phyloP scores from a whole-genome alignment of 35 echinoderm and acorn worm genomes.

The Heliocidaris erythrogramma region DNA sequence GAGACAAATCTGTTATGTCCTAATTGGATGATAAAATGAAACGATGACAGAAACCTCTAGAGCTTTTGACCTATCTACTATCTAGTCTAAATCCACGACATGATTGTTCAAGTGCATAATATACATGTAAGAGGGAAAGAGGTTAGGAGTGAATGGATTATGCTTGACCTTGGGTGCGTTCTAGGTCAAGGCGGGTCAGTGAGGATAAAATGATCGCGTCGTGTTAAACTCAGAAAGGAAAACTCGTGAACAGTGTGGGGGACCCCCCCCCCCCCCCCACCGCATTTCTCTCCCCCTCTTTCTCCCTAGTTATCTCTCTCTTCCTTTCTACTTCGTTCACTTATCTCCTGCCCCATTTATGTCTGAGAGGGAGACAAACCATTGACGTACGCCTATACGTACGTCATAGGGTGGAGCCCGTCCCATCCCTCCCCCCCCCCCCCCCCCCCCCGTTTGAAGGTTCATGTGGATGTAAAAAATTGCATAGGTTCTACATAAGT shows the following conservation, averaged over 20 bases:
- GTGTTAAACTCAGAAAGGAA: neutral
- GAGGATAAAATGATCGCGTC: neutral
- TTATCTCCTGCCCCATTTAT: neutral
- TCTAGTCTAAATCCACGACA: neutral
- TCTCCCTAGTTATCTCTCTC: neutral
- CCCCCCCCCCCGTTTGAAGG: too few species aligned
- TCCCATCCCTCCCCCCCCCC: too few species aligned
- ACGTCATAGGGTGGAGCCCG: too few species aligned
- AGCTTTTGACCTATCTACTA: neutral
- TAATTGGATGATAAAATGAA: neutral
- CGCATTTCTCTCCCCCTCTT: neutral
- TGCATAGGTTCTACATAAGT: too few species aligned
- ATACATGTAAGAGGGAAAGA: neutral
- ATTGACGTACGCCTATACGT: too few species aligned
- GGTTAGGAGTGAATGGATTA: neutral
- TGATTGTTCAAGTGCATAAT: neutral
- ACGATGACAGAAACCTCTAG: neutral
- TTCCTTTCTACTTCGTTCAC: neutral
- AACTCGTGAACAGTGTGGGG: neutral
- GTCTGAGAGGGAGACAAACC: too few species aligned
- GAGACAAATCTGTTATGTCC: neutral
- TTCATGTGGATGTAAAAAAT: too few species aligned
- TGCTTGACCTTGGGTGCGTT: neutral
- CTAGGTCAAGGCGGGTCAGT: neutral
- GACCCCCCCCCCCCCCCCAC: neutral